Evolutionary conservation across 2,113 vertebrate genomes (phyloP).

Genomic region (Erythrocebus patas): DNA sequence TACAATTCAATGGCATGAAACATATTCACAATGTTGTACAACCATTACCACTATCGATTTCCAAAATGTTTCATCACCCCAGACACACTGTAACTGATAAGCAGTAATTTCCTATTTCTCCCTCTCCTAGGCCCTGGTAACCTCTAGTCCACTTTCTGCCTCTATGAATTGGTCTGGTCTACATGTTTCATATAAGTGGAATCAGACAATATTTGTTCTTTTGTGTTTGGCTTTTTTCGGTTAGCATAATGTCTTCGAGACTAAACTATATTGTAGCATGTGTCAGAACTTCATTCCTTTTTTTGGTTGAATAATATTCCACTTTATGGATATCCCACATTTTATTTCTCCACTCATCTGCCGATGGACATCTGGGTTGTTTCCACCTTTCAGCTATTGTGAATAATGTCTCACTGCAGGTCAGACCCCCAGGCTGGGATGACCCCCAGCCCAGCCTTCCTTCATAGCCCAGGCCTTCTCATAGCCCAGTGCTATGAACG

Average conservation of each 20-base stretch:
- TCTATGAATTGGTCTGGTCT: constrained; percentile 12
- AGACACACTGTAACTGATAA: not conserved
- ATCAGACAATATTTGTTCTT: not conserved
- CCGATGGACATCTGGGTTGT: not conserved
- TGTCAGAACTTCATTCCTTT: not conserved
- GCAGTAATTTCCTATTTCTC: not conserved
- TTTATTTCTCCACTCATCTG: not conserved
- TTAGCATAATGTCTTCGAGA: not conserved
- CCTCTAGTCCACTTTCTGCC: not conserved
- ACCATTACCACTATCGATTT: not conserved
- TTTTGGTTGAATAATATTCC: not conserved
- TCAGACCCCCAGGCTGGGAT: too few species aligned
- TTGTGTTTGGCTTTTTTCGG: not conserved
- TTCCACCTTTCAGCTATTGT: not conserved
- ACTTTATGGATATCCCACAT: not conserved
- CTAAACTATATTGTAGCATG: not conserved
- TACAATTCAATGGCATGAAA: not conserved
- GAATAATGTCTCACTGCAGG: not conserved
- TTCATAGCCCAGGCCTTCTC: too few species aligned
- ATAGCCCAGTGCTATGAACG: not conserved
- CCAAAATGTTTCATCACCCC: not conserved
- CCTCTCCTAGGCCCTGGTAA: not conserved
- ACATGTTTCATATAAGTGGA: not conserved
- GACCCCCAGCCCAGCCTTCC: too few species aligned
- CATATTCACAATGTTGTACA: not conserved